Base-by-base conservation (phyloP, 2,888 invertebrate species). In the Odontothrips loti region DNA sequence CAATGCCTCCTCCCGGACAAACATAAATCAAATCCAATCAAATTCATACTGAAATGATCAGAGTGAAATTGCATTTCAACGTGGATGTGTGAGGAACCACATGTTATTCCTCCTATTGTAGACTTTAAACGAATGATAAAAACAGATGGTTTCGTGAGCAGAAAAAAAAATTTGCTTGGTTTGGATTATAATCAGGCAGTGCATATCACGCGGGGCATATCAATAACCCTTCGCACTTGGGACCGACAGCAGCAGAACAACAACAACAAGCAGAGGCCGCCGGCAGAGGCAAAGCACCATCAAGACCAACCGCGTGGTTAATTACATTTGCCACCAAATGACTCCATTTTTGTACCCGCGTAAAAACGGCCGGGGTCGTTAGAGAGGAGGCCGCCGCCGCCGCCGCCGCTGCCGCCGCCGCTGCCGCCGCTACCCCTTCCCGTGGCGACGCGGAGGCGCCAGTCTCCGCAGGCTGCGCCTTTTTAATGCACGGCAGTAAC, bases 291-390 rank as follows among this genome's bases (percentile, higher is more conserved):
- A 0, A 15, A 15, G 58, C 17, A 17, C 58, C 58, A 58, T 58
- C 58, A 58, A 58, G 58, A 17, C 34, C 34, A 43, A 43, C 58
- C 68, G 23, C 68, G 68, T 75, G 68, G 27, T 75, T 75, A 75
- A 75, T 75, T 75, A 75, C 68, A 75, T 75, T 75, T 75, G 68
- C 68, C 68, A 75, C 68, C 68, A 75, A 75, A 75, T 75, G 68
- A 75, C 68, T 75, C 68, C 68, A 75, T 75, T 75, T 75, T 75
- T 75, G 68, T 75, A 12, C 68, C 27, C 68, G 68, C 68, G 68
- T 75, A 75, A 75, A 75, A 75, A 75, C 68, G 68, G 68, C 8
- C 68, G 27, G 68, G 23, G 68, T 75, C 68, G 68, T 75, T 75
- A 75, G 34, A 43, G 34, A 43, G 68, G 27, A 23, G 27, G 12